Conservation (phyloP, 2,797 vertebrate species). For the Enteromius afrohamiltoni region DNA sequence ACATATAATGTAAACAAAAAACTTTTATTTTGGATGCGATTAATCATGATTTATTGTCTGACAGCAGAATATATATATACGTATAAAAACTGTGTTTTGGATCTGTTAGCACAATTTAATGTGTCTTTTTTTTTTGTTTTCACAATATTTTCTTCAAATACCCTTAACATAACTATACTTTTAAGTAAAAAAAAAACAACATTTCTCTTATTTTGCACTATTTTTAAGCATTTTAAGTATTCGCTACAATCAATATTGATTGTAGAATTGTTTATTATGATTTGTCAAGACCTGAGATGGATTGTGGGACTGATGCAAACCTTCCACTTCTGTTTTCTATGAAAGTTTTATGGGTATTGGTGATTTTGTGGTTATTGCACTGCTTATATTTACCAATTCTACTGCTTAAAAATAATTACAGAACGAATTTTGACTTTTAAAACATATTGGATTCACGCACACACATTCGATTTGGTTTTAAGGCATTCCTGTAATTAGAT, state of each 20-base stretch:
- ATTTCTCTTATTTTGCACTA: background rate
- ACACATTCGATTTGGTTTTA: background rate
- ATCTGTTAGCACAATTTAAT: too few species aligned
- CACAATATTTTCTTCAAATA: background rate
- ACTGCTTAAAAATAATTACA: background rate
- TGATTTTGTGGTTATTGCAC: background rate
- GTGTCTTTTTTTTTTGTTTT: background rate
- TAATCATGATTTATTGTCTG: too few species aligned
- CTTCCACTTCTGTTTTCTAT: background rate
- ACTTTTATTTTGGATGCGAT: too few species aligned
- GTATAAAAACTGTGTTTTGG: too few species aligned
- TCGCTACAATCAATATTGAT: background rate
- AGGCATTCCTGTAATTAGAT: slow-evolving; percentile 6
- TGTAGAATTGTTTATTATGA: background rate
- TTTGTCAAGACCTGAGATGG: background rate
- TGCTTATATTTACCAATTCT: background rate
- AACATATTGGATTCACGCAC: background rate
- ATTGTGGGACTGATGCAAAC: background rate
- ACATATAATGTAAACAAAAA: too few species aligned
- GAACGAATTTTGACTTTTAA: background rate
- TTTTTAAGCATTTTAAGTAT: background rate
- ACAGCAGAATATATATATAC: too few species aligned
- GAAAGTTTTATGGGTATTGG: background rate
- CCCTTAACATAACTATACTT: background rate
- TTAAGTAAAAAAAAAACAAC: background rate